These are phyloP conservation scores for Diplodus sargus DNA, from an alignment of 2,797 vertebrate genomes.

Conservation along the genomic window DNA sequence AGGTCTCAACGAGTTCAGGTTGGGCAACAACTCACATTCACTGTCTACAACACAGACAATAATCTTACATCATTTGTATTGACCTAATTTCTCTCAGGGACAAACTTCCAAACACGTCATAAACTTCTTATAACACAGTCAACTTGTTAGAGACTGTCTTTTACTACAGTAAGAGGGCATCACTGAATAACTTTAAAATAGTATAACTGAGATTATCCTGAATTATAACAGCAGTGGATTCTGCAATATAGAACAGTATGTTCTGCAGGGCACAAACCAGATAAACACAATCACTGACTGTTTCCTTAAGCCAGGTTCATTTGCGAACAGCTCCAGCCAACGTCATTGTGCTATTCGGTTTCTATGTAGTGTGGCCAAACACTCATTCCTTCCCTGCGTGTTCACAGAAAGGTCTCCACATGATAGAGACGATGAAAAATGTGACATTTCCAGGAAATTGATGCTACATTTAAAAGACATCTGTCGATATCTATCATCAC, in stretches of 20 bases:
- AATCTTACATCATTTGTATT: not conserved
- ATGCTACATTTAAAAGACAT: not conserved
- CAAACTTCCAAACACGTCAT: not conserved
- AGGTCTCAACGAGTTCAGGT: conserved; percentile 98
- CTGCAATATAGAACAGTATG: not conserved
- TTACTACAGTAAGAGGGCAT: too few species aligned
- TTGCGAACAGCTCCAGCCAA: not conserved
- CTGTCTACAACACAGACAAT: not conserved
- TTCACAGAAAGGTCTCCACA: not conserved
- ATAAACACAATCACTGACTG: not conserved
- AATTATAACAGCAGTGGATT: not conserved
- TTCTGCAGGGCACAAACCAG: not conserved
- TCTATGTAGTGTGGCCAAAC: conserved; percentile 14
- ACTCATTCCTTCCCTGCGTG: not conserved
- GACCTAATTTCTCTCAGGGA: not conserved
- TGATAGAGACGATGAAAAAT: conserved; percentile 14
- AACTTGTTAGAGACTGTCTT: not conserved
- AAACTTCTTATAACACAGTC: not conserved
- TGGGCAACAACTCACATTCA: conserved; percentile 48
- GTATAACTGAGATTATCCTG: not conserved
- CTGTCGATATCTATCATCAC: not conserved
- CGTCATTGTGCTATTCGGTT: not conserved
- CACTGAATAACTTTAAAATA: not conserved
- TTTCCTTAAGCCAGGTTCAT: not conserved
- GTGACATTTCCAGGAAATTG: conserved; percentile 22